These are phyloP conservation scores for Calephelis perditalis DNA, from an alignment of 2,888 invertebrate genomes.

Conservation along the genomic window DNA sequence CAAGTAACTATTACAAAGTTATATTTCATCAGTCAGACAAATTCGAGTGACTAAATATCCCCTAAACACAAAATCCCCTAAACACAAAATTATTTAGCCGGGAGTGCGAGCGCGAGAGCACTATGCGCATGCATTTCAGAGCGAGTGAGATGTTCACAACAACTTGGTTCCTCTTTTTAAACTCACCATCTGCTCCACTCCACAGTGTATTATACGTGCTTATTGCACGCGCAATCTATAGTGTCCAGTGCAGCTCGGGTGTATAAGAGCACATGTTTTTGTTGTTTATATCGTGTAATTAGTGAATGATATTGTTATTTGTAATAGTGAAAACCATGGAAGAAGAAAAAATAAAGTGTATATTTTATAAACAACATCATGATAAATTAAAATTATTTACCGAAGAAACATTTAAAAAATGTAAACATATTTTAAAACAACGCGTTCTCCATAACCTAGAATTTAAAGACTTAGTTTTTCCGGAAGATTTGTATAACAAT, in stretches of 20 bases:
- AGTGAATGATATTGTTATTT: too few species aligned
- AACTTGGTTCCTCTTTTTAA: constrained; percentile 20
- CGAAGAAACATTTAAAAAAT: constrained; percentile 23
- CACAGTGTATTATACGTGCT: constrained; percentile 11
- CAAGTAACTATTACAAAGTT: background rate
- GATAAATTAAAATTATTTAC: constrained; percentile 21
- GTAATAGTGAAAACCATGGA: too few species aligned
- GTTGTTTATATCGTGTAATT: too few species aligned
- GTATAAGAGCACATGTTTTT: too few species aligned
- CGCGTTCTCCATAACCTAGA: constrained; percentile 21
- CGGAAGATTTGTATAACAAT: constrained; percentile 15
- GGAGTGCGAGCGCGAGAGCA: constrained; percentile 5
- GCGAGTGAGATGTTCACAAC: constrained; percentile 19
- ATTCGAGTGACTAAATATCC: constrained; percentile 13
- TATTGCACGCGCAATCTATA: too few species aligned
- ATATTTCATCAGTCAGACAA: background rate
- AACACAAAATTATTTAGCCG: background rate
- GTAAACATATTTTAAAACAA: constrained; percentile 19
- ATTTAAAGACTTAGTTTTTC: constrained; percentile 20
- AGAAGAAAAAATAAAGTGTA: background rate
- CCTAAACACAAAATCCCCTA: background rate
- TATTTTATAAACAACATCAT: constrained; percentile 21
- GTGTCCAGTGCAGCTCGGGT: too few species aligned
- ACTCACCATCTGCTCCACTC: constrained; percentile 16
- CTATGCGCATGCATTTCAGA: constrained; percentile 18